A percentile compares a stretch with the other conserved stretches of the same genome.
Conservation (phyloP, 2,797 vertebrate species). For the Neosalanx taihuensis region DNA sequence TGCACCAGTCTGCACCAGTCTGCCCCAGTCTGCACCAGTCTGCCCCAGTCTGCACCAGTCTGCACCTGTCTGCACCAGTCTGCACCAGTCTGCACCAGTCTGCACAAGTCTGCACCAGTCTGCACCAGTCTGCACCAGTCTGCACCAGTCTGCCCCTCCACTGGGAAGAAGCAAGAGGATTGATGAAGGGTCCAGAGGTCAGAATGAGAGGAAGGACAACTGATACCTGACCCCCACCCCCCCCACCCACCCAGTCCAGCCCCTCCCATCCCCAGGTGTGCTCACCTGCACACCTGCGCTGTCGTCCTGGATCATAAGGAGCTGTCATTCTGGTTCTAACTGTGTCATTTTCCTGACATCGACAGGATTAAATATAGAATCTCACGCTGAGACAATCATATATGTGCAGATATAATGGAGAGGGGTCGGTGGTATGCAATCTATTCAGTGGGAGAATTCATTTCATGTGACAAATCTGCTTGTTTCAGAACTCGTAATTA, state of each 20-base stretch:
- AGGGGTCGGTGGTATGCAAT: not conserved
- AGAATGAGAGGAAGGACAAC: not conserved
- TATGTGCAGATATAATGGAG: conserved; percentile 27
- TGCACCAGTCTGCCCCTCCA: no score
- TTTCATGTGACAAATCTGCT: not conserved
- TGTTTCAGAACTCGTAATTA: conserved; percentile 4
- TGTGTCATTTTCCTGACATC: conserved; percentile 34
- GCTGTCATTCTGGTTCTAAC: conserved; percentile 37
- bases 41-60: no score
- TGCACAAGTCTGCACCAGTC: no score
- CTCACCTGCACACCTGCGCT: not conserved
- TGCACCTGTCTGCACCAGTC: no score
- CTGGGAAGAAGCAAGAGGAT: not conserved
- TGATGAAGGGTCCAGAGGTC: not conserved
- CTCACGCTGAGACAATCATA: conserved; percentile 22
- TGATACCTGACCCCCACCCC: not conserved
- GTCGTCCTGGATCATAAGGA: not conserved
- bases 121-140: no score
- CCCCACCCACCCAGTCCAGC: no score
- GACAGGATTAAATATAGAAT: conserved; percentile 36
- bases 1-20: no score
- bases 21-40: no score
- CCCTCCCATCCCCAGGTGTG: not conserved
- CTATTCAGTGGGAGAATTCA: not conserved
- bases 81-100: no score